phyloP scores from a whole-genome alignment of 2,113 vertebrate genomes.

The Saccopteryx leptura region DNA sequence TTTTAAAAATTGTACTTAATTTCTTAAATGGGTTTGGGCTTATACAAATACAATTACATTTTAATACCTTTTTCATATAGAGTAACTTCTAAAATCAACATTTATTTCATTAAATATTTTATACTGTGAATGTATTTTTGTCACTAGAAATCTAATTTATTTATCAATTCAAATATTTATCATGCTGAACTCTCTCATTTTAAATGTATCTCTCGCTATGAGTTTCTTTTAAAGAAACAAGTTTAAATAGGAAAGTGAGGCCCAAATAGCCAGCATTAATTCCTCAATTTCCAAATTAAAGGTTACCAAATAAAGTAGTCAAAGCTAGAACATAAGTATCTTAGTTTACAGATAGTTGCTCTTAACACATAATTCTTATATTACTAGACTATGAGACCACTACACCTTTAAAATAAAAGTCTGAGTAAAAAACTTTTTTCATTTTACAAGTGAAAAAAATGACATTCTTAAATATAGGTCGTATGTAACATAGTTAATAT shows the following conservation, averaged over 20 bases:
- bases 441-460: background rate
- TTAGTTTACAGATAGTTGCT: background rate
- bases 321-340: background rate
- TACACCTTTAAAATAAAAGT: slow-evolving; percentile 37
- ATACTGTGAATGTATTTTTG: slow-evolving; percentile 6
- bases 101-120: slow-evolving; percentile 37
- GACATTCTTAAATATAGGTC: background rate
- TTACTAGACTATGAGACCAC: background rate
- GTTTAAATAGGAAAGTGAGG: slow-evolving; percentile 26
- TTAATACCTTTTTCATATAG: background rate
- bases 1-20: background rate
- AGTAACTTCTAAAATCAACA: background rate
- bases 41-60: background rate
- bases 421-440: background rate
- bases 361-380: background rate
- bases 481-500: background rate
- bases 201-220: background rate
- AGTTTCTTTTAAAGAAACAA: slow-evolving; percentile 6
- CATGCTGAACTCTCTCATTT: background rate
- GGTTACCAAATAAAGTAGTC: background rate
- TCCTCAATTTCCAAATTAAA: slow-evolving; percentile 7
- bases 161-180: slow-evolving; percentile 8
- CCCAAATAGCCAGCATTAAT: background rate
- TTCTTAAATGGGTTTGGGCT: background rate
- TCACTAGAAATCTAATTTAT: background rate